phyloP scores from a whole-genome alignment of 2,113 vertebrate species.

The Cebidichthys violaceus region DNA sequence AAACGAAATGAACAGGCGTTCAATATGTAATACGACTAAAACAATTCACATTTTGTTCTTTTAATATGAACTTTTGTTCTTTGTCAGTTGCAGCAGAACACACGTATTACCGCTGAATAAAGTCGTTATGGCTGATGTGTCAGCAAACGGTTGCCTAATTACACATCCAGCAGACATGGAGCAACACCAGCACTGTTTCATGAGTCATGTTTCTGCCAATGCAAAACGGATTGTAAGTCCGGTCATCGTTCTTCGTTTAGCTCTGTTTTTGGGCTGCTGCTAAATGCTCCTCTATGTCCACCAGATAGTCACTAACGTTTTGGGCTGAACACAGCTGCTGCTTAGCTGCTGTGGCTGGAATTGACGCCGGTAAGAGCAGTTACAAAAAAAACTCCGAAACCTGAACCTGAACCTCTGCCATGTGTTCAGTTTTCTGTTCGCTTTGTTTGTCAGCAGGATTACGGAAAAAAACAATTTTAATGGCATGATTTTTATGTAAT shows the following conservation, averaged over 20 bases:
- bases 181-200: constrained; percentile 5
- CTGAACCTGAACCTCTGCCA: background rate
- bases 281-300: background rate
- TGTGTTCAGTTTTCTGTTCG: background rate
- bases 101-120: background rate
- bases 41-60: too few relatives aligned
- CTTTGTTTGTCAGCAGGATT: background rate
- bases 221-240: background rate
- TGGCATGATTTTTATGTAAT: background rate
- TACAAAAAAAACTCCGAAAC: background rate
- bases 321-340: background rate
- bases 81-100: constrained; percentile 4
- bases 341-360: too few relatives aligned
- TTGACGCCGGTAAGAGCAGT: background rate
- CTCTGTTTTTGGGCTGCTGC: background rate
- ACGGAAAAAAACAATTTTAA: background rate
- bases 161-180: constrained; percentile 2
- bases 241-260: background rate
- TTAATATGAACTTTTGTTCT: background rate
- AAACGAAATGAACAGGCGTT: too few relatives aligned
- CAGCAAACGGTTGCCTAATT: background rate
- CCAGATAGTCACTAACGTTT: background rate
- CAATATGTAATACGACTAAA: too few relatives aligned
- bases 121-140: background rate
- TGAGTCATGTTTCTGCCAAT: constrained; percentile 7